Percentiles rank a stretch among this genome's conserved stretches.
phyloP scores from a whole-genome alignment of 2,113 vertebrate species.

The Cyprinodon variegatus region DNA sequence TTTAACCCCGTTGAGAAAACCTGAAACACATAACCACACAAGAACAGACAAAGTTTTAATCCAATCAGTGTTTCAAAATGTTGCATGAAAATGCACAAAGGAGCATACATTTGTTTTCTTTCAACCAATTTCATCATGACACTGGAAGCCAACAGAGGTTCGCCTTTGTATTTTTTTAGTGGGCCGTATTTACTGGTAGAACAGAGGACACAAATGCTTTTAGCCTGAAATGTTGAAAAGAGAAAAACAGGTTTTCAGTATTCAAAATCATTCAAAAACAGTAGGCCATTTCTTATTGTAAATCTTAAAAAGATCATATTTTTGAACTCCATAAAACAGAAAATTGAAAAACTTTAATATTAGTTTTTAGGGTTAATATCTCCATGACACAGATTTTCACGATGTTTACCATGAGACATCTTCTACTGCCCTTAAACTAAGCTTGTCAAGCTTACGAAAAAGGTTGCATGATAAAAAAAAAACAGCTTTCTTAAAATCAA shows the following conservation, averaged over 20 bases:
- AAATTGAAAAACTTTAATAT: not conserved
- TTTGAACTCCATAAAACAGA: not conserved
- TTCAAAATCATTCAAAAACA: not conserved
- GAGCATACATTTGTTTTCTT: slow-evolving; percentile 58
- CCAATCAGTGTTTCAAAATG: slow-evolving; percentile 42
- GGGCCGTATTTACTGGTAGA: not conserved
- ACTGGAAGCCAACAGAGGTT: slow-evolving; percentile 25
- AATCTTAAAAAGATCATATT: not conserved
- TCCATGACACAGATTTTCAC: not conserved
- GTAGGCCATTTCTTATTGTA: not conserved
- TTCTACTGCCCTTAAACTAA: not conserved
- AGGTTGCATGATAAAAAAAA: not conserved
- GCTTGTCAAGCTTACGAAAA: not conserved
- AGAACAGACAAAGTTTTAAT: slow-evolving; percentile 40
- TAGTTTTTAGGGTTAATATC: not conserved
- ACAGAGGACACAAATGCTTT: slow-evolving; percentile 4
- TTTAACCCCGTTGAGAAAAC: slow-evolving; percentile 7
- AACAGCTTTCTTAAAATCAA: not conserved
- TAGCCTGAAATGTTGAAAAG: not conserved
- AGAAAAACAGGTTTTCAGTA: not conserved
- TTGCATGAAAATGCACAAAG: slow-evolving; percentile 55
- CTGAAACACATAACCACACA: not conserved
- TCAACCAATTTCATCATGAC: slow-evolving; percentile 64
- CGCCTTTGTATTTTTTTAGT: not conserved
- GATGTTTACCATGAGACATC: not conserved